Evolutionary conservation across 1,140 invertebrate species (phyloP), one percentile per base, ranked within the genome.

Genomic region (Zaprionus vittiger): DNA sequence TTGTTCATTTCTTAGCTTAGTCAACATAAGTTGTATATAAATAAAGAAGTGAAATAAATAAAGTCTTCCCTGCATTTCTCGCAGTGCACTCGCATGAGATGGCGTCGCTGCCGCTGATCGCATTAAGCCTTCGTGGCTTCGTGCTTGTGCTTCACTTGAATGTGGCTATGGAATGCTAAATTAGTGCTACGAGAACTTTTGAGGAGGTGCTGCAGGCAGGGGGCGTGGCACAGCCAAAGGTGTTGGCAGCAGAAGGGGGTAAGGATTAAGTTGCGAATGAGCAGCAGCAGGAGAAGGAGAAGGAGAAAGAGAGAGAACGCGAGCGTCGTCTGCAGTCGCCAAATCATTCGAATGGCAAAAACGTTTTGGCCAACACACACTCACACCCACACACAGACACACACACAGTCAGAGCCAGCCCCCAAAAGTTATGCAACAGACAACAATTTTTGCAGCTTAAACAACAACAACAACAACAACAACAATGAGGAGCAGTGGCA

Each of bases 141-240:
- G 71, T 71, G 81, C 84, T 81, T 81, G 80, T 89, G 84, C 81
- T 84, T 79, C 85, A 84, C 75, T 89, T 81, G 75, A 73, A 67
- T 68, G 9, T 84, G 85, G 68, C 72, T 59, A 15, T 69, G 79
- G 84, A 89, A 89, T 90, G 85, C 82, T 67, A 89, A 89, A 89
- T 89, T 89, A 89, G 85, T 89, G 66, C 44, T 37, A 11, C 37
- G 11, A 61, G 14, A 24, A 17, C 9, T 15, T 20, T 17, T 14
- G 38, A 41, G 31, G 60, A 12, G 37, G 28, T 44, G 47, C 31
- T 26, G 52, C 2, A 7, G n/a, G 41, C 15, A 11, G 12, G 26
- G 59, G 7, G 20, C 1, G 17, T 14, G 54, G 17, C 4, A 31
- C 24, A 12, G 52, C 6, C 57, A 26, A 22, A 22, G 28, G 38